phyloP scores from a whole-genome alignment of 2,888 invertebrate genomes.

The Luperina testacea region DNA sequence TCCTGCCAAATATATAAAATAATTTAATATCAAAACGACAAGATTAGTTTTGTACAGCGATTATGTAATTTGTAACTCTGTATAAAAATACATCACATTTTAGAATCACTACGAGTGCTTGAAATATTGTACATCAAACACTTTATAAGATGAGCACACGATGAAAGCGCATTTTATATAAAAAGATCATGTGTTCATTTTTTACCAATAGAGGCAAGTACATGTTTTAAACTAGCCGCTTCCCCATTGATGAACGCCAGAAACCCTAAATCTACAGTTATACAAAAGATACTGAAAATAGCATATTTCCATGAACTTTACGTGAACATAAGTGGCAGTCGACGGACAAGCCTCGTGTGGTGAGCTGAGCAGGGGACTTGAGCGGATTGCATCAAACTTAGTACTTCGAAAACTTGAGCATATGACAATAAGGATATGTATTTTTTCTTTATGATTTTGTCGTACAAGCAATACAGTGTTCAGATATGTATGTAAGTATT shows the following conservation, averaged over 20 bases:
- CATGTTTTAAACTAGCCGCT: slow-evolving; percentile 49
- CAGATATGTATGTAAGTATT: slow-evolving; percentile 44
- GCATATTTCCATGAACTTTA: slow-evolving; percentile 35
- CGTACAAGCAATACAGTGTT: slow-evolving; percentile 7
- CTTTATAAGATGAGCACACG: slow-evolving; percentile 42
- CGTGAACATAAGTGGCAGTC: slow-evolving; percentile 58
- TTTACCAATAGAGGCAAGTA: slow-evolving; percentile 45
- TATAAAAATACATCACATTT: slow-evolving; percentile 77
- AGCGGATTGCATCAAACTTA: slow-evolving; percentile 51
- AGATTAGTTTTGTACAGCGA: slow-evolving; percentile 55
- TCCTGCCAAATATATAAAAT: slow-evolving; percentile 55
- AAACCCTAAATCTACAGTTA: slow-evolving; percentile 52
- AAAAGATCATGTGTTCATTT: slow-evolving; percentile 51
- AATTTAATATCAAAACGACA: slow-evolving; percentile 59
- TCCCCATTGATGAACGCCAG: slow-evolving; percentile 36
- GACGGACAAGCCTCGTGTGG: slow-evolving; percentile 52
- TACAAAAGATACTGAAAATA: slow-evolving; percentile 44
- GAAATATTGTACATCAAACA: slow-evolving; percentile 50
- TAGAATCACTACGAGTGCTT: slow-evolving; percentile 64
- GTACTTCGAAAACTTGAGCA: slow-evolving; percentile 30
- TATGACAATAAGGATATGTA: slow-evolving; percentile 43
- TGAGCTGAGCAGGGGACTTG: slow-evolving; percentile 57
- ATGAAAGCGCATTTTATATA: slow-evolving; percentile 40
- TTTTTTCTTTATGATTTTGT: slow-evolving; percentile 3
- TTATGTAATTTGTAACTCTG: slow-evolving; percentile 64